Base-by-base conservation (phyloP, 2,888 invertebrate genomes). In the Laspeyria flexula region DNA sequence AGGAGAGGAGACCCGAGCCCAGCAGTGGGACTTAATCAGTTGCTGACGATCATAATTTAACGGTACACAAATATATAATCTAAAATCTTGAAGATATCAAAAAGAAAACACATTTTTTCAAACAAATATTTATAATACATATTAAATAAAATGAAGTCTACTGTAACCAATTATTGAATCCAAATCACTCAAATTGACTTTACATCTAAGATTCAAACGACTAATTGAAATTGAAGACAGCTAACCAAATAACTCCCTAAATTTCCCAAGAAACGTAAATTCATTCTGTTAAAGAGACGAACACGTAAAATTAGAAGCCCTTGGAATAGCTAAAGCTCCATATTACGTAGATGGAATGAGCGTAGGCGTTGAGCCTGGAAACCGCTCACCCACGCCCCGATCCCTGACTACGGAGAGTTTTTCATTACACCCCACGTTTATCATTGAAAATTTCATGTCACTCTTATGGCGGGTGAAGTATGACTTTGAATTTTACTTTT, bases 331-430 rank as follows among this genome's bases (percentile, higher is more conserved):
- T 29, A 55, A 38, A 56, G 41, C 44, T 50, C 21, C 18, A 42
- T 43, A 35, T n/a, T 38, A 27, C 10, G 13, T 35, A 43, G 12
- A 25, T 27, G 1, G 21, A n/a, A 31, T 1, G 15, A 4, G 15
- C 18, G 60, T 68, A 47, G 50, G 46, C 30, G 63, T 38, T 7
- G 30, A 48, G 61, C 61, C 67, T 69, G 58, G 62, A 59, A 57
- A 70, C 43, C 37, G 62, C 56, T 42, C 73, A 55, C 72, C 73
- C 53, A 73, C 73, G 58, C 57, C 7, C 3, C 15, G 15, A 43
- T 50, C 50, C 60, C 47, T 53, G 47, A 42, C 63, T 47, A 61
- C 58, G 47, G 47, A 44, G 31, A 9, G 13, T 50, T 65, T 59
- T 58, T 55, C 46, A 54, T 50, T 55, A 51, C 33, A 16, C n/a